Evolutionary conservation across 2,888 invertebrate genomes (phyloP).

Genomic region (Drosophila falleni): DNA sequence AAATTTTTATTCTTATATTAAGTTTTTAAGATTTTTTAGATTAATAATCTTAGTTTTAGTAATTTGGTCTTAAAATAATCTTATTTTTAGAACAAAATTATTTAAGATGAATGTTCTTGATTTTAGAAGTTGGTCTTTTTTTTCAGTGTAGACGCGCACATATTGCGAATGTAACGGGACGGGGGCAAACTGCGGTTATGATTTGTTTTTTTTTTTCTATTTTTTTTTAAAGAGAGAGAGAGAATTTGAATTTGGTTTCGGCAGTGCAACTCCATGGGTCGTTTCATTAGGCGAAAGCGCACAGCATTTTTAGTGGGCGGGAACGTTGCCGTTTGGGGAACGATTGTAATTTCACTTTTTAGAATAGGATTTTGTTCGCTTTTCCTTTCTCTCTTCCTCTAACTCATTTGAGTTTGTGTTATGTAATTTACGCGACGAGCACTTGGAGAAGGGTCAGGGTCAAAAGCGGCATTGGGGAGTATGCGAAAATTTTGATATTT

Average conservation of each 20-base stretch:
- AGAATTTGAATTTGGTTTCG: slow-evolving; percentile 40
- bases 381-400: not conserved
- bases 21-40: too few species aligned
- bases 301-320: slow-evolving; percentile 21
- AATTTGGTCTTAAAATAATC: too few species aligned
- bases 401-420: slow-evolving; percentile 4
- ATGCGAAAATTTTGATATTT: not conserved
- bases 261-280: slow-evolving; percentile 33
- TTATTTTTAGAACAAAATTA: too few species aligned
- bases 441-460: slow-evolving; percentile 42
- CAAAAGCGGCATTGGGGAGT: slow-evolving; percentile 7
- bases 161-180: slow-evolving; percentile 37
- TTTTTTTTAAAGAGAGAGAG: too few species aligned
- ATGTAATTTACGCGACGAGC: slow-evolving; percentile 31
- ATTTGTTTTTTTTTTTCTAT: slow-evolving; percentile 35
- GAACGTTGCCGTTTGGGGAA: slow-evolving; percentile 48
- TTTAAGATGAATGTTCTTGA: too few species aligned
- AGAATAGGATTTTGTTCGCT: slow-evolving; percentile 14
- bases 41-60: too few species aligned
- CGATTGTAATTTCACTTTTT: slow-evolving; percentile 59
- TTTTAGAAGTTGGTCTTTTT: too few species aligned
- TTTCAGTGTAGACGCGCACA: too few species aligned
- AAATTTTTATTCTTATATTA: too few species aligned
- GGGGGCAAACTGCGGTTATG: slow-evolving; percentile 26
- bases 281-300: slow-evolving; percentile 47